Evolutionary conservation across 1,140 invertebrate species (phyloP).

Genomic region (Hesperophylax magnus): DNA sequence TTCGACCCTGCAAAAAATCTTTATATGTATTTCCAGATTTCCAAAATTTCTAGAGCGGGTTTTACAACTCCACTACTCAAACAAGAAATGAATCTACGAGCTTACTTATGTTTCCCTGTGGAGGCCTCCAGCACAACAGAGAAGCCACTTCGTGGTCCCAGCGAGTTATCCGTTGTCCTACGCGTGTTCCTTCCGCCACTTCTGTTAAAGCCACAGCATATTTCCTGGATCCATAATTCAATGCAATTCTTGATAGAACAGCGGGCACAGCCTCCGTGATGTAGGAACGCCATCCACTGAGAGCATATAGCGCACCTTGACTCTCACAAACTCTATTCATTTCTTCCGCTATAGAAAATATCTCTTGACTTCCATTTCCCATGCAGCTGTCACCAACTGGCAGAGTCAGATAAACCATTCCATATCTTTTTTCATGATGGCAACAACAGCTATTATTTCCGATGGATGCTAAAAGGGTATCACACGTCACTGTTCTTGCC

Average conservation of each 20-base stretch:
- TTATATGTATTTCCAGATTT: too few relatives aligned
- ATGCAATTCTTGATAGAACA: conserved; percentile 75
- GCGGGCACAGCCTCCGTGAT: conserved; percentile 79
- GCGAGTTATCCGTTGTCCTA: conserved; percentile 65
- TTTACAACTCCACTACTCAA: background rate
- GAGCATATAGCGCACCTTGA: conserved; percentile 78
- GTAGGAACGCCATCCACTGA: conserved; percentile 78
- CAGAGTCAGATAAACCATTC: conserved; percentile 73
- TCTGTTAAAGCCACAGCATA: conserved; percentile 83
- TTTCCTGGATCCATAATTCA: conserved; percentile 80
- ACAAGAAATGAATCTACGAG: conserved; percentile 37
- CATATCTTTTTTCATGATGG: conserved; percentile 67
- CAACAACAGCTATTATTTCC: conserved; percentile 69
- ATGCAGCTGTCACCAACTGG: conserved; percentile 70
- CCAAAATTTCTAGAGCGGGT: too few relatives aligned
- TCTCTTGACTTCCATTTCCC: conserved; percentile 62
- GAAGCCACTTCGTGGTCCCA: conserved; percentile 79
- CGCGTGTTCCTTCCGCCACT: conserved; percentile 70
- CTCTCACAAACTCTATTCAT: conserved; percentile 73
- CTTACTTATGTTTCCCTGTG: conserved; percentile 86
- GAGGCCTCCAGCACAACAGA: conserved; percentile 83
- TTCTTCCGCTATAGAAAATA: conserved; percentile 71
- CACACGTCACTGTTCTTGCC: conserved; percentile 67
- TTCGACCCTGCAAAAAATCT: too few relatives aligned
- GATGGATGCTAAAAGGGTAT: conserved; percentile 68